Evolutionary conservation across 2,113 vertebrate species (phyloP).

Genomic region (Globicephala melas): DNA sequence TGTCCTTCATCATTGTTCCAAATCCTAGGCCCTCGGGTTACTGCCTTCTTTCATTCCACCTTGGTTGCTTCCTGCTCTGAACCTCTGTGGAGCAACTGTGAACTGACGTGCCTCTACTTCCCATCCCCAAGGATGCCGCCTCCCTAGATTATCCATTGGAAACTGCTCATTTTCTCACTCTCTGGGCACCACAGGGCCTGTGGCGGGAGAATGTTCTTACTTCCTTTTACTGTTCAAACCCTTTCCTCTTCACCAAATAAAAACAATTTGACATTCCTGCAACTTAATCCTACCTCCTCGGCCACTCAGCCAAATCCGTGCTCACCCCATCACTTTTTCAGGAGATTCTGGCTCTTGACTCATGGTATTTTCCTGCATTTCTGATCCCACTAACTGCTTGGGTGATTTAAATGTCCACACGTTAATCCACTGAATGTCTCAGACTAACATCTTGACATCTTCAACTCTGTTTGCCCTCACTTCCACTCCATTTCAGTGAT

Average conservation of each 20-base stretch:
- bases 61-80: not conserved
- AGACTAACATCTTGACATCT: not conserved
- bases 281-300: not conserved
- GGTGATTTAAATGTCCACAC: not conserved
- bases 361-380: not conserved
- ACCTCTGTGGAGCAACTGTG: too few relatives aligned
- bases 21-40: not conserved
- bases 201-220: not conserved
- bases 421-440: not conserved
- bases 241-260: not conserved
- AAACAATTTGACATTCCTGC: not conserved
- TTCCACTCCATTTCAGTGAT: not conserved
- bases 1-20: too few relatives aligned
- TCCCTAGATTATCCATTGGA: not conserved
- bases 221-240: not conserved
- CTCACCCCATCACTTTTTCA: not conserved
- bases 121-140: not conserved
- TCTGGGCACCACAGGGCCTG: not conserved
- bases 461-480: not conserved
- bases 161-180: not conserved
- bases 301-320: not conserved
- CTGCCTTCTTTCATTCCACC: too few relatives aligned
- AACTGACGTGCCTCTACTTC: not conserved
- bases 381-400: not conserved
- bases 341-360: not conserved